Percentiles rank a stretch among this genome's conserved stretches.
These are phyloP conservation scores for Ifrita kowaldi DNA, from an alignment of 2,113 vertebrate species.

Conservation along the genomic window DNA sequence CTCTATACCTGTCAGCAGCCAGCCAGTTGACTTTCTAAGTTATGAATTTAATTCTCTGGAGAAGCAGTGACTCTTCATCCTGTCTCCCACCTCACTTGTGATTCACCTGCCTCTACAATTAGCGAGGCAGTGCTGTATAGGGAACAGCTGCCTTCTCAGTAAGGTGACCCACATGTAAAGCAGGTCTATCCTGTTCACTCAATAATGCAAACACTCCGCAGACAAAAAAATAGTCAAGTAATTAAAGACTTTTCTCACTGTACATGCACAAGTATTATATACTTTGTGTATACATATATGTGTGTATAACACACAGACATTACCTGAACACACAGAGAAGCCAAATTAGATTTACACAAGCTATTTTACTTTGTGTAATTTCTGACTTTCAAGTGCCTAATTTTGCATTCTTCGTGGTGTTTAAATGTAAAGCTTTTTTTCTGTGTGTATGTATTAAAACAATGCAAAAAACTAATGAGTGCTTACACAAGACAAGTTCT, in stretches of 20 bases:
- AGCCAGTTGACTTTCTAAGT: not conserved
- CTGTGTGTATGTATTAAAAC: not conserved
- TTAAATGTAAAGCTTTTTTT: not conserved
- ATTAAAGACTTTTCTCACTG: constrained; percentile 31
- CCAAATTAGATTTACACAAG: constrained; percentile 10
- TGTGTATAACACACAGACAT: not conserved
- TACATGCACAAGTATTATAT: not conserved
- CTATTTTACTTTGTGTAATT: not conserved
- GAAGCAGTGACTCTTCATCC: not conserved
- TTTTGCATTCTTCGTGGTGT: not conserved
- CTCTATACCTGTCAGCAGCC: not conserved
- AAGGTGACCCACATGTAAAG: not conserved
- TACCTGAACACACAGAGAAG: not conserved
- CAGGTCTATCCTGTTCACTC: constrained; percentile 39
- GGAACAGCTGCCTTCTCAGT: not conserved
- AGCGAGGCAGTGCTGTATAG: accelerated
- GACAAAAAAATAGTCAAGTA: not conserved
- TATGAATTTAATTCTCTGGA: not conserved
- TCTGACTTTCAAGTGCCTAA: not conserved
- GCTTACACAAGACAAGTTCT: not conserved
- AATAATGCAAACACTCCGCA: not conserved
- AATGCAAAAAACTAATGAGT: not conserved
- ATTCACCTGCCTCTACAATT: not conserved
- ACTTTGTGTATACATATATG: not conserved
- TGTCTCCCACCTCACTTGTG: not conserved